phyloP scores from a whole-genome alignment of 2,888 invertebrate genomes.

The Atrina japonica region DNA sequence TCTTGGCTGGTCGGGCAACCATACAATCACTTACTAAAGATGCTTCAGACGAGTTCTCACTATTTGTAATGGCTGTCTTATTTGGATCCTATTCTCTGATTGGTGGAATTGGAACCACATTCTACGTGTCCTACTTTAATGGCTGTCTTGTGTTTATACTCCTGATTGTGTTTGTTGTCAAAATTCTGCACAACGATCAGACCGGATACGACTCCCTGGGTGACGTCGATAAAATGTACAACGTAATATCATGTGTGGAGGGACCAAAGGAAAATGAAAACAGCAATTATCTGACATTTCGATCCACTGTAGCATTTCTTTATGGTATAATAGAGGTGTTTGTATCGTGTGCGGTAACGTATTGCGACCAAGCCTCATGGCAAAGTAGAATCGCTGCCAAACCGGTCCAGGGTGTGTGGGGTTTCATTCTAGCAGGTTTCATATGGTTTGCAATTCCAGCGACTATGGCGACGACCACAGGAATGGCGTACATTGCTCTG shows the following conservation, averaged over 20 bases:
- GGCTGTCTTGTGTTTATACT: conserved; percentile 75
- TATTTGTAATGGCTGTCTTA: conserved; percentile 74
- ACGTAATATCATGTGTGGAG: conserved; percentile 69
- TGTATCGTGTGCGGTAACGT: conserved; percentile 77
- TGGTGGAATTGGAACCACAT: conserved; percentile 78
- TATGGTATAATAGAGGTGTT: conserved; percentile 78
- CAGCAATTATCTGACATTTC: conserved; percentile 73
- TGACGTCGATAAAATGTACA: conserved; percentile 69
- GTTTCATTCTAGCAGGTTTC: conserved; percentile 78
- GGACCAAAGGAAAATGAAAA: conserved; percentile 73
- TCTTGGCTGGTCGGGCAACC: conserved; percentile 73
- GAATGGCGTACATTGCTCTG: conserved; percentile 78
- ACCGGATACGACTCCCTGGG: conserved; percentile 65
- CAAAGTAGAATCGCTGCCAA: conserved; percentile 80
- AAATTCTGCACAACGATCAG: conserved; percentile 70
- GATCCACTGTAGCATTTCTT: conserved; percentile 71
- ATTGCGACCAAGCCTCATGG: conserved; percentile 80
- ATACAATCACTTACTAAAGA: conserved; percentile 72
- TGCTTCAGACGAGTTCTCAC: conserved; percentile 73
- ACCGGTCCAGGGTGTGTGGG: conserved; percentile 79
- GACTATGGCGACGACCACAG: conserved; percentile 80
- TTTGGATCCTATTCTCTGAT: conserved; percentile 77
- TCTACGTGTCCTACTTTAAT: conserved; percentile 78
- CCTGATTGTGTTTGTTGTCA: conserved; percentile 74
- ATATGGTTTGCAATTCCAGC: conserved; percentile 80